A percentile compares a stretch with the other conserved stretches of the same genome.
phyloP scores from a whole-genome alignment of 35 echinoderm and acorn worm genomes.

The Diadema setosum region DNA sequence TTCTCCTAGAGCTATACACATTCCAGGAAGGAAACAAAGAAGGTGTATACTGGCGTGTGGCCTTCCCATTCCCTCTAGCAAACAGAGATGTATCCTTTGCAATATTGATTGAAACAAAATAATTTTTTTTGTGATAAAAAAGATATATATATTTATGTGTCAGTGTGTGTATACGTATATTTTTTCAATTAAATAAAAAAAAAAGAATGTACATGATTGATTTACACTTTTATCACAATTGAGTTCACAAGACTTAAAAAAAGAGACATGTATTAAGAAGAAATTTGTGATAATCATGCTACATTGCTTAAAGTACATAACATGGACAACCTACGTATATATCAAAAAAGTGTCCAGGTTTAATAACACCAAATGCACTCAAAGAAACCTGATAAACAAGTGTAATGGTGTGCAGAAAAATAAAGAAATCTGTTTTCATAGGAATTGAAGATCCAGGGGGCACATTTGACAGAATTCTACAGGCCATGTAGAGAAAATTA shows the following conservation, averaged over 20 bases:
- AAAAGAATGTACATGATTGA: background rate
- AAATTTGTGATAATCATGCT: too few species aligned
- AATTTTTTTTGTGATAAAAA: background rate
- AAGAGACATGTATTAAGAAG: too few species aligned
- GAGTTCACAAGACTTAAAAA: background rate
- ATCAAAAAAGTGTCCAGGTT: too few species aligned
- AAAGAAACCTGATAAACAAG: too few species aligned
- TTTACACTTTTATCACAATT: background rate
- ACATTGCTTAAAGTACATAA: too few species aligned
- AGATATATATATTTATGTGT: background rate
- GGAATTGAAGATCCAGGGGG: too few species aligned
- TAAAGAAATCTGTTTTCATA: too few species aligned
- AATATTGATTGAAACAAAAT: background rate
- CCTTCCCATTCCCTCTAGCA: conserved; percentile 94
- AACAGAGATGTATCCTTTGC: conserved; percentile 99
- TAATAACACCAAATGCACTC: too few species aligned
- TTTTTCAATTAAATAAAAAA: background rate
- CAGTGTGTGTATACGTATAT: background rate
- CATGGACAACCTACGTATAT: too few species aligned
- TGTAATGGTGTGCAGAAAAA: too few species aligned
- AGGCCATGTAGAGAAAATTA: too few species aligned
- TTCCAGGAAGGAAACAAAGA: conserved; percentile 49
- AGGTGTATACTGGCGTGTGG: conserved; percentile 89
- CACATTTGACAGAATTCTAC: too few species aligned
- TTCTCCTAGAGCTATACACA: conserved; percentile 62